Evolutionary conservation across 2,888 invertebrate species (phyloP).

Genomic region (Dryadula phaetusa): DNA sequence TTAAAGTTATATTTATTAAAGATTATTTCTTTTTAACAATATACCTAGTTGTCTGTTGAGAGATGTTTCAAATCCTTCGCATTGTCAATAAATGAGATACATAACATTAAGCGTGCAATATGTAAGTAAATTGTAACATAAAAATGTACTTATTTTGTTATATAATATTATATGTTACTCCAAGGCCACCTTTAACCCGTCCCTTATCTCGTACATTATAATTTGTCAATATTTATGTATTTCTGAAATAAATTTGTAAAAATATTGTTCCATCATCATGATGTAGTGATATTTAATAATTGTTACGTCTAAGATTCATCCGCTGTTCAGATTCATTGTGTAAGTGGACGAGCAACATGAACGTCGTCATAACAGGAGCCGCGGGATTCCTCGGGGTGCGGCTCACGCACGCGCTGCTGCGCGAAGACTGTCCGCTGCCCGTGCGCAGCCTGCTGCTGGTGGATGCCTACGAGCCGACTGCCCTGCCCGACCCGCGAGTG

Average conservation of each 20-base stretch:
- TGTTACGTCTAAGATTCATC: neutral
- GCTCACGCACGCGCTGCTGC: constrained; percentile 57
- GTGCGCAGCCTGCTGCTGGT: constrained; percentile 56
- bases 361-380: constrained; percentile 68
- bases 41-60: too few relatives aligned
- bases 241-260: neutral
- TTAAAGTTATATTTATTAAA: too few relatives aligned
- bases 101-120: too few relatives aligned
- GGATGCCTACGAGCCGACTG: constrained; percentile 46
- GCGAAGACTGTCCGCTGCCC: constrained; percentile 49
- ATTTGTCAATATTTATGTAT: neutral
- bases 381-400: constrained; percentile 65
- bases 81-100: too few relatives aligned
- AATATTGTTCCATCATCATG: neutral
- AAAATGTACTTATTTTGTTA: neutral
- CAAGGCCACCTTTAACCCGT: constrained; percentile 2
- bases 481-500: constrained; percentile 53
- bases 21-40: too few relatives aligned
- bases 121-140: too few relatives aligned
- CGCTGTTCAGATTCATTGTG: neutral
- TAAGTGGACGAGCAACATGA: constrained; percentile 53
- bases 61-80: too few relatives aligned
- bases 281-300: too few relatives aligned
- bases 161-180: neutral
- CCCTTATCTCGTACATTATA: constrained; percentile 6